phyloP scores from a whole-genome alignment of 1,140 invertebrate genomes.

The Caenorhabditis elegans region WBcel235 BX284606.5:12539501-12540000 shows the following conservation, averaged over 20 bases:
- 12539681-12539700: conserved; percentile 70
- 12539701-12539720: conserved; percentile 70
- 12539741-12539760: conserved; percentile 58
- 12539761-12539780: conserved; percentile 69
- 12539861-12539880: conserved; percentile 47
- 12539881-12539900: conserved; percentile 66
- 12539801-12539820: conserved; percentile 67
- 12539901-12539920: conserved; percentile 62
- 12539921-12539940: conserved; percentile 58
- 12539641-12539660: too few relatives aligned
- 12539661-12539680: neutral
- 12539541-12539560: conserved; percentile 63
- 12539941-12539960: conserved; percentile 38
- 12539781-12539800: conserved; percentile 71
- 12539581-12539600: conserved; percentile 69
- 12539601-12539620: conserved; percentile 43
- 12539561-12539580: conserved; percentile 71
- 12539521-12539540: conserved; percentile 60
- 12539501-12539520: conserved; percentile 38
- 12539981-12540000: conserved; percentile 58
- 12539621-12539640: too few relatives aligned
- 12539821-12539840: neutral
- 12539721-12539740: conserved; percentile 68
- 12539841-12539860: neutral
- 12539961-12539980: conserved; percentile 42